Evolutionary conservation across 2,888 invertebrate species (phyloP).

Genomic region (Cloeon dipterum): DNA sequence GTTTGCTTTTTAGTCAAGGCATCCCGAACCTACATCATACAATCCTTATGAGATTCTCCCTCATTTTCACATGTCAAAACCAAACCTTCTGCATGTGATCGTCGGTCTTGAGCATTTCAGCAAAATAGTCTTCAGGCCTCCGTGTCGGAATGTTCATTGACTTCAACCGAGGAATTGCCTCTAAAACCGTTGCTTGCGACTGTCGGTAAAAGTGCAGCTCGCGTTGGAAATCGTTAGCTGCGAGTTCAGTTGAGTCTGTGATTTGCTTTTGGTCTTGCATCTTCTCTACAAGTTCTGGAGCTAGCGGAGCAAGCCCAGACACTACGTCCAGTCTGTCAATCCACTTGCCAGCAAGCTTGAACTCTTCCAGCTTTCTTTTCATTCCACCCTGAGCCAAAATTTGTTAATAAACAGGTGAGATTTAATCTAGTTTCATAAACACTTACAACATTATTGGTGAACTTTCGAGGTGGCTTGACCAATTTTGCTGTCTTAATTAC

Average conservation of each 20-base stretch:
- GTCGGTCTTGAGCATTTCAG: conserved; percentile 96
- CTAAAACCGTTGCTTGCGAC: conserved; percentile 65
- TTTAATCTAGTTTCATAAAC: neutral
- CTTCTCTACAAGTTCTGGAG: conserved; percentile 52
- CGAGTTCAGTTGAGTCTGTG: conserved; percentile 45
- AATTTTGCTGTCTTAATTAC: conserved; percentile 37
- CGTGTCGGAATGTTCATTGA: conserved; percentile 51
- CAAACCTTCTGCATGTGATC: conserved; percentile 81
- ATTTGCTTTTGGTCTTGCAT: conserved; percentile 49
- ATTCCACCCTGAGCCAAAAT: conserved; percentile 26
- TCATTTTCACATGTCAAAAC: neutral
- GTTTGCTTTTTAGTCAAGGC: conserved; percentile 65
- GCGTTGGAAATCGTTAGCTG: conserved; percentile 75
- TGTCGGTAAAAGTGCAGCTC: conserved; percentile 74
- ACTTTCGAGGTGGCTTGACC: conserved; percentile 23
- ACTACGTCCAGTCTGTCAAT: conserved; percentile 61
- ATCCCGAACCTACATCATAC: conserved; percentile 35
- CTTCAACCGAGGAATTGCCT: conserved; percentile 56
- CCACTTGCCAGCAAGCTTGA: conserved; percentile 59
- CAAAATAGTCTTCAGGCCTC: conserved; percentile 91
- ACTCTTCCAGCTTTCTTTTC: conserved; percentile 42
- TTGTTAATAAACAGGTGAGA: neutral
- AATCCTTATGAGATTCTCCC: neutral
- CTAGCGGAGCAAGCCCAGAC: conserved; percentile 53
- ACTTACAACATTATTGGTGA: conserved; percentile 52